Percentiles rank a stretch among this genome's conserved stretches.
phyloP scores from a whole-genome alignment of 2,888 invertebrate genomes.

The Limnephilus auricula region DNA sequence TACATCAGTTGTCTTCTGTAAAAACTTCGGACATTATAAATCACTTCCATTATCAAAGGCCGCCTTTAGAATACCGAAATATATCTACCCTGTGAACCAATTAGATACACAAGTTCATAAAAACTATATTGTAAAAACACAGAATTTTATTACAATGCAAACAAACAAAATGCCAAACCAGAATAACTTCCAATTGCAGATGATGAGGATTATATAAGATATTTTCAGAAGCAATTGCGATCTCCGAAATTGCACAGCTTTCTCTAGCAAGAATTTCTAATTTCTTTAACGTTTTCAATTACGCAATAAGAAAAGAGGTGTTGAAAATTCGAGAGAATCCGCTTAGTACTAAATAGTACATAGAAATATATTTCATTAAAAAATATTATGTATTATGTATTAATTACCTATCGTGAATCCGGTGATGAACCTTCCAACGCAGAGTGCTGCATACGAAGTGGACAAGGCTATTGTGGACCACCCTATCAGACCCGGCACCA shows the following conservation, averaged over 20 bases:
- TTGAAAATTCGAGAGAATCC: neutral
- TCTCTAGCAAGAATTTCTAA: no score
- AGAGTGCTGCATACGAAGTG: slow-evolving; percentile 80
- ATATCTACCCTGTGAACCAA: neutral
- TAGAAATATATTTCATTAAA: neutral
- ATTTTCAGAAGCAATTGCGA: neutral
- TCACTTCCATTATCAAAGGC: neutral
- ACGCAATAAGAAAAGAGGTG: neutral
- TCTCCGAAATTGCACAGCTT: neutral
- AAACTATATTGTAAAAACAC: neutral
- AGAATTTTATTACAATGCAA: neutral
- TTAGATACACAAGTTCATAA: neutral
- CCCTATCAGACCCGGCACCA: slow-evolving; percentile 82
- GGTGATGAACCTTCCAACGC: slow-evolving; percentile 83
- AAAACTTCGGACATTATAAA: neutral
- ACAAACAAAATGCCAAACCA: neutral
- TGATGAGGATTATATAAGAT: neutral
- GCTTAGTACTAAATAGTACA: neutral
- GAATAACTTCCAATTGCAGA: neutral
- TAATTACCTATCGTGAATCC: slow-evolving; percentile 83
- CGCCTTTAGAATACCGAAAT: neutral
- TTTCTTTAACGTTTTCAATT: no score
- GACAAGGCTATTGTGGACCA: slow-evolving; percentile 84
- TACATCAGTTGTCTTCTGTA: neutral
- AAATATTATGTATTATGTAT: slow-evolving; percentile 51